Evolutionary conservation across 2,888 invertebrate species (phyloP), one percentile per base, ranked within the genome.

Genomic region (Eurytoma adleriae): DNA sequence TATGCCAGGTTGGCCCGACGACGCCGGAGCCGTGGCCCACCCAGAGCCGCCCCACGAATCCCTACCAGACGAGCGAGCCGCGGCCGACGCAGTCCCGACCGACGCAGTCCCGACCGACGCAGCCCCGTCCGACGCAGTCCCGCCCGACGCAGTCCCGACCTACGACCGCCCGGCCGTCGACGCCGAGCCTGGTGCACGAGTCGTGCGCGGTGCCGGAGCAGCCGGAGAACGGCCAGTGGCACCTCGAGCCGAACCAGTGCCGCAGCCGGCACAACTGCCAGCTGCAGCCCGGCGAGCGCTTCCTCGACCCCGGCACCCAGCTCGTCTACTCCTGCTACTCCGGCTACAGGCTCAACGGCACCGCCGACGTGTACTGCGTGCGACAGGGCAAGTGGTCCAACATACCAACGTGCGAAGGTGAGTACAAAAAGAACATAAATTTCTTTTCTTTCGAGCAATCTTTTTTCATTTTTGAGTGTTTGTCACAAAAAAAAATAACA

Each of bases 311-410:
- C 3, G 90, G 90, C n/a, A 78, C 86, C 16, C 78, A 84, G 70
- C 80, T 90, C 24, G 79, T 88, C n/a, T 90, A 89, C 50, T 84
- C 68, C n/a, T 90, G 90, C 66, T 64, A 86, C 66, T 3, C 64
- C 0, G 89, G 89, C 3, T 89, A 86, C 78, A 84, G 75, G 24
- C 13, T 87, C 20, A 82, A 73, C 48, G 87, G 87, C 4, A 70
- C 74, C 3, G 3, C 57, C 2, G 79, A 86, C 52, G 88, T 87
- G 3, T 86, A 83, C 54, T 90, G 90, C 72, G 84, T 83, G 2
- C 75, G 79, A 0, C 78, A 80, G 10, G 88, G 90, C 69, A 81
- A 82, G 71, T 90, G 89, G 90, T 84, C 85, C 0, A 80, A 74
- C 12, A 83, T 84, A 62, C 89, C 90, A 27, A 62, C 66, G 48